A percentile compares a stretch with the other conserved stretches of the same genome.
Evolutionary conservation across 2,113 vertebrate species (phyloP).

Genomic region (Malurus elegans): DNA sequence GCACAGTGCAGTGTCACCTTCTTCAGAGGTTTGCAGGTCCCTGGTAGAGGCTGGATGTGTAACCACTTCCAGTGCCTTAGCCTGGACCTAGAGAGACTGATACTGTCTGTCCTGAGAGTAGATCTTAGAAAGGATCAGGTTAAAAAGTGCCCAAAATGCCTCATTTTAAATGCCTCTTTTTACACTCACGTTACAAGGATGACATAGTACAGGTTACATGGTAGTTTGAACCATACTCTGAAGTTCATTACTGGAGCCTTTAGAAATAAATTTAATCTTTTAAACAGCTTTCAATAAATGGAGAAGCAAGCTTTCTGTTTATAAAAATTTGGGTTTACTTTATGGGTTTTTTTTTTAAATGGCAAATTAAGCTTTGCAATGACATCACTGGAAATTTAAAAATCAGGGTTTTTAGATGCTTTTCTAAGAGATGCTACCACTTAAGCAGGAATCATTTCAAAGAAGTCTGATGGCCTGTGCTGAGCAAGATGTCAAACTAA

Average conservation of each 20-base stretch:
- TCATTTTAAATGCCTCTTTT: background rate
- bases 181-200: background rate
- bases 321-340: background rate
- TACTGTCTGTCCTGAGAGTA: background rate
- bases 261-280: background rate
- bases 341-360: accelerated
- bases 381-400: background rate
- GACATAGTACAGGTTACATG: background rate
- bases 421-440: background rate
- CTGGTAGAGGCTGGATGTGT: background rate
- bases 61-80: background rate
- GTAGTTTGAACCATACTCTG: background rate
- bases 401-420: background rate
- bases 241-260: background rate
- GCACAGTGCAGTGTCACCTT: background rate
- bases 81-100: background rate
- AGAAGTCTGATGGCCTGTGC: background rate
- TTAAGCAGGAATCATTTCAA: background rate
- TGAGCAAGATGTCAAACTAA: slow-evolving; percentile 6
- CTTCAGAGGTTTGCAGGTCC: background rate
- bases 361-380: background rate
- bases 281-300: background rate
- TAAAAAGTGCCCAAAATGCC: background rate
- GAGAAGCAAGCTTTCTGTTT: background rate
- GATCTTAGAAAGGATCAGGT: background rate